These are phyloP conservation scores for Phania funesta DNA, from an alignment of 2,888 invertebrate genomes.

Conservation along the genomic window DNA sequence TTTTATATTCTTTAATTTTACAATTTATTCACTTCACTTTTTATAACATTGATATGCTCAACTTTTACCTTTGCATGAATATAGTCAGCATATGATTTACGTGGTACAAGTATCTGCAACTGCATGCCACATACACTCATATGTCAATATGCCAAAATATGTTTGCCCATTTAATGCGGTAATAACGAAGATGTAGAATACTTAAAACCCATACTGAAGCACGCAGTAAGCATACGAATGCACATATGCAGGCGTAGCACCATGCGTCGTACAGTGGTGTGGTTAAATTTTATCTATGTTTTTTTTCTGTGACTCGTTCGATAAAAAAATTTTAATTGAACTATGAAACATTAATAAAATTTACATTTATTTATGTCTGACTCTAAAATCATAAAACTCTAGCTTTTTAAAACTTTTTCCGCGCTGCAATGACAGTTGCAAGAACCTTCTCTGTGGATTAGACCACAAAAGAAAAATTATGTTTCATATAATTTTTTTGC, in stretches of 20 bases:
- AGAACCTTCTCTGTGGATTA: background rate
- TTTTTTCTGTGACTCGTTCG: too few relatives aligned
- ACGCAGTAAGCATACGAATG: conserved; percentile 18
- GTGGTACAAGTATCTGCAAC: background rate
- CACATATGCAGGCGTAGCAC: background rate
- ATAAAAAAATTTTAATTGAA: too few relatives aligned
- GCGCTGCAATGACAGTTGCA: too few relatives aligned
- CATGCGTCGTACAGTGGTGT: background rate
- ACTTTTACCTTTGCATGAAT: background rate
- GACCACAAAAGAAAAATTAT: background rate
- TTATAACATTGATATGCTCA: background rate
- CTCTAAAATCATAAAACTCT: too few relatives aligned
- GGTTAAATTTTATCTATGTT: background rate
- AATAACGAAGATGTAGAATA: conserved; percentile 27
- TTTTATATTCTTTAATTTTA: background rate
- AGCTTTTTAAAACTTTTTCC: background rate
- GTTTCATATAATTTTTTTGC: conserved; percentile 30
- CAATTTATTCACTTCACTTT: background rate
- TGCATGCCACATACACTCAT: conserved; percentile 32
- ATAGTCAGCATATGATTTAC: background rate
- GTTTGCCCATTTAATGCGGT: conserved; percentile 38
- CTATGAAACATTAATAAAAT: too few relatives aligned
- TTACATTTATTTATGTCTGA: too few relatives aligned
- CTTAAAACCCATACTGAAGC: conserved; percentile 25
- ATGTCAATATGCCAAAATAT: conserved; percentile 52